Percentiles rank a stretch among this genome's conserved stretches.
Conservation (phyloP, 1,140 invertebrate genomes). For the Linepithema humile region DNA sequence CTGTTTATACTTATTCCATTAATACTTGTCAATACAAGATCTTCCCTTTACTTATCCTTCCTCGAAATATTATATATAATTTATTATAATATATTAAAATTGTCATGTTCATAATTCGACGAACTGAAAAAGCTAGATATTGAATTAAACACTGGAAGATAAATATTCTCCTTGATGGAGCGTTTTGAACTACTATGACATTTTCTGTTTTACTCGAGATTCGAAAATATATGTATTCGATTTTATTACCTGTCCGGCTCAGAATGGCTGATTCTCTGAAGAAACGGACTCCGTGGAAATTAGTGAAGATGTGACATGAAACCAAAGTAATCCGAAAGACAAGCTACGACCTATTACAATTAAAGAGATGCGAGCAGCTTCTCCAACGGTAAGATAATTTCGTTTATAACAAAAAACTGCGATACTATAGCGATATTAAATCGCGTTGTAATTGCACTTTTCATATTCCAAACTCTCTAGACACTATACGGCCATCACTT, state of each 20-base stretch:
- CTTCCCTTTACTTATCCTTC: not conserved
- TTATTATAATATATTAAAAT: not conserved
- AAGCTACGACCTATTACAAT: not conserved
- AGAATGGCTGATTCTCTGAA: not conserved
- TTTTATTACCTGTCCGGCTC: slow-evolving; percentile 17
- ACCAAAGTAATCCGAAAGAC: not conserved
- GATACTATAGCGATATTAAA: not conserved
- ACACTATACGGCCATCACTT: slow-evolving; percentile 4
- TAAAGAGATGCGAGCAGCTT: not conserved
- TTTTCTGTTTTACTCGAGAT: not conserved
- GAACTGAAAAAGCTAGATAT: not conserved
- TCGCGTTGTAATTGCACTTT: not conserved
- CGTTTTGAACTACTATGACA: not conserved
- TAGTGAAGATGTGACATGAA: not conserved
- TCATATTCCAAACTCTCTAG: not conserved
- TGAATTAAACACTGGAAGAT: not conserved
- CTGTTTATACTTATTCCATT: not conserved
- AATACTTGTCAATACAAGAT: not conserved
- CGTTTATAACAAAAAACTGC: not conserved
- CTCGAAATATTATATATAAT: not conserved
- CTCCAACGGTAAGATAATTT: not conserved
- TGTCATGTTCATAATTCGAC: not conserved
- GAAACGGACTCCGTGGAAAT: not conserved
- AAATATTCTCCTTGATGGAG: not conserved
- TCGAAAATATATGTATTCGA: too few relatives aligned